Evolutionary conservation across 2,113 vertebrate genomes (phyloP), one percentile per base, ranked within the genome.

Genomic region (Rostratula benghalensis): DNA sequence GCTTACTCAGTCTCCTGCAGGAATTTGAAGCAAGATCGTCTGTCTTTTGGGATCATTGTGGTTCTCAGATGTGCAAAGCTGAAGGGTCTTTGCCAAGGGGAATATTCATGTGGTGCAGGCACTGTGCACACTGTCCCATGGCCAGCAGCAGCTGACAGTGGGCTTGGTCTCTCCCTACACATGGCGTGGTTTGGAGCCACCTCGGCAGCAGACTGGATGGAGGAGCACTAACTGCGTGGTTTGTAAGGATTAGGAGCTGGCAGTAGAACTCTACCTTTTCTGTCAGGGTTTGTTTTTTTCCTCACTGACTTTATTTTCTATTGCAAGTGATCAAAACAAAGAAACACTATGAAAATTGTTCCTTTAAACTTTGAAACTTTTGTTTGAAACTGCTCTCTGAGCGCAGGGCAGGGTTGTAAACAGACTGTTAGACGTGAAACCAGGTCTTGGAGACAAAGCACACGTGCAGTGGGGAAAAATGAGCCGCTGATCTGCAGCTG

Each of bases 71-170:
- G 9, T 43, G 48, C 48, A 63, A 57, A 78, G 27, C 14, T 20
- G 57, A 51, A 64, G 23, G 22, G 9, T 64, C 43, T 77, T 78
- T 87, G 43, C 19, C 30, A 30, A 35, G 41, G 16, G 11, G 13
- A 25, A 6, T 35, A 19, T 57, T 57, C 0, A 3, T 51, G 1
- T 3, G 31, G 43, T 0, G 2, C 33, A 13, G 71, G 48, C 33
- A 6, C 17, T 39, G 23, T 1, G 2, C 46, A 11, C 3, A 1
- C 45, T 28, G 3, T 20, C 39, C 28, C 35, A 4, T 54, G 63
- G 1, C 56, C 39, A 50, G 28, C 13, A 33, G 37, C 60, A n/a
- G 39, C 20, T 74, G 60, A 17, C 0, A 3, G 19, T 46, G 48
- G 25, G 19, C 27, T 69, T 8, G 2, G 43, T 31, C 28, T 41